These are phyloP conservation scores for Ptychobarbus kaznakovi DNA, from an alignment of 2,797 vertebrate genomes.

Conservation along the genomic window DNA sequence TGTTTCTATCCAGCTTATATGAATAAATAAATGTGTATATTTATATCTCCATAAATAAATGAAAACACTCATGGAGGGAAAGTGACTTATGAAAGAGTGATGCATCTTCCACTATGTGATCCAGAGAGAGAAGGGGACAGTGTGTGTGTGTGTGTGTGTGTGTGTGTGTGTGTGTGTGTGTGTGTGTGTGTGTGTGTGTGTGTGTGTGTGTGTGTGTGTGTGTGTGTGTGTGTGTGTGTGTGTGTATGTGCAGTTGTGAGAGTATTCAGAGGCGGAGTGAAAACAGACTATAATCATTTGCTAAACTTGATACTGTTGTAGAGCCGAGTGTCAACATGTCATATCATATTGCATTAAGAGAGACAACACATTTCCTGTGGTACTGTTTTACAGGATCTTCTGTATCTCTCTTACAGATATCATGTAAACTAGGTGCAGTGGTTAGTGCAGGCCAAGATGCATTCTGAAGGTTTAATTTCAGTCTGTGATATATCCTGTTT, in stretches of 20 bases:
- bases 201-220: background rate
- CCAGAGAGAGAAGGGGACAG: background rate
- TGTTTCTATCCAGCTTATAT: constrained; percentile 13
- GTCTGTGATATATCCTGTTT: background rate
- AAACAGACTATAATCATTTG: constrained; percentile 35
- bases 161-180: background rate
- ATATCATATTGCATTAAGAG: constrained; percentile 39
- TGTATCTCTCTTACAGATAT: constrained; percentile 6
- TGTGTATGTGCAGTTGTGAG: background rate
- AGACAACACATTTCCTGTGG: constrained; percentile 4
- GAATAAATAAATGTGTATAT: constrained; percentile 44
- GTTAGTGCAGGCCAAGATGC: background rate
- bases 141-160: background rate
- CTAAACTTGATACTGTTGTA: constrained; percentile 32
- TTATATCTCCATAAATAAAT: constrained; percentile 47
- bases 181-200: background rate
- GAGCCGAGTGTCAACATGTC: background rate
- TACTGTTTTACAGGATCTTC: constrained; percentile 30
- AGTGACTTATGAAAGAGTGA: constrained; percentile 42
- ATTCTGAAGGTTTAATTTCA: background rate
- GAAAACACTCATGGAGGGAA: constrained; percentile 21
- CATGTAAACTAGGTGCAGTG: background rate
- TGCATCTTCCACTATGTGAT: constrained; percentile 17
- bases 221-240: background rate
- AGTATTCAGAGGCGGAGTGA: constrained; percentile 1